These are phyloP conservation scores for Thunnus albacares DNA, from an alignment of 2,797 vertebrate species.

Conservation along the genomic window DNA sequence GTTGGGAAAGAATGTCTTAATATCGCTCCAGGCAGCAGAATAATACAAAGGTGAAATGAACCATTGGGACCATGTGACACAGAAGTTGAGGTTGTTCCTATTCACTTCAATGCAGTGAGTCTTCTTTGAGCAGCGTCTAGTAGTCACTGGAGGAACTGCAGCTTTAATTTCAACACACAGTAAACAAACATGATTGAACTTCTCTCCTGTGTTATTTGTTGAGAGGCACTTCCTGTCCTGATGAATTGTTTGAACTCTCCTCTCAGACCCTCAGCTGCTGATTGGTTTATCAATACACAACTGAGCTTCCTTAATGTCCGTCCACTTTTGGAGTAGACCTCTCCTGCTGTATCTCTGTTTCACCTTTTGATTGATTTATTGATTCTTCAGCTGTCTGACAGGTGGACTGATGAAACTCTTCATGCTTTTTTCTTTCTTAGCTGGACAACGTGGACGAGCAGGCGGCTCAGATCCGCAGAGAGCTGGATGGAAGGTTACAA, in stretches of 20 bases:
- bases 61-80: neutral
- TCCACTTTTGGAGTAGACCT: neutral
- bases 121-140: neutral
- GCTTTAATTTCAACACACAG: neutral
- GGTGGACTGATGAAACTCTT: neutral
- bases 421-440: conserved; percentile 72
- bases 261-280: neutral
- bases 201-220: neutral
- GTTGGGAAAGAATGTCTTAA: no score
- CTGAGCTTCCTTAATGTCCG: neutral
- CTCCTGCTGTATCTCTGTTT: neutral
- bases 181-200: neutral
- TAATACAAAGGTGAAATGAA: neutral
- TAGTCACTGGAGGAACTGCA: conserved; percentile 20
- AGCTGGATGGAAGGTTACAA: conserved; percentile 94
- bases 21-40: no score
- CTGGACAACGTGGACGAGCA: conserved; percentile 97
- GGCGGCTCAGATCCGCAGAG: conserved; percentile 97
- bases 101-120: neutral
- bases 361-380: conserved; percentile 9
- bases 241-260: conserved; percentile 1
- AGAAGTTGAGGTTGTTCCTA: neutral
- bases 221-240: neutral
- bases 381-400: conserved; percentile 10
- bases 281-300: neutral